Evolutionary conservation across 2,888 invertebrate species (phyloP).

Genomic region (Catonia carolina): DNA sequence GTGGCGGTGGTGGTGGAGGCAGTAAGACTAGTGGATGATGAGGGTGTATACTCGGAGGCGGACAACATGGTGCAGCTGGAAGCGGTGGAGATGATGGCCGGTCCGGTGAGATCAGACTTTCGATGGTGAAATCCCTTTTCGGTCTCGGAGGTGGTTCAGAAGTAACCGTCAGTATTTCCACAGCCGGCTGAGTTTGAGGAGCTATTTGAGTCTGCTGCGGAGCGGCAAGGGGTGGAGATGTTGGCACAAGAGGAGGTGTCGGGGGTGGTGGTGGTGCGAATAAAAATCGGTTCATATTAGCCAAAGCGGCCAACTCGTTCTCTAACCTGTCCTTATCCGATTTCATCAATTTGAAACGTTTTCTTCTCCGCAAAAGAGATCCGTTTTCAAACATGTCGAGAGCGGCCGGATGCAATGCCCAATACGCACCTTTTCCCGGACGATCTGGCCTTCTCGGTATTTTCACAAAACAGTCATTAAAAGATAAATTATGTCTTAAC

Average conservation of each 20-base stretch:
- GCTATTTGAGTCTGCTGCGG: too few species aligned
- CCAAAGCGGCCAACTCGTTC: constrained; percentile 20
- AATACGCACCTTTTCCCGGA: constrained; percentile 79
- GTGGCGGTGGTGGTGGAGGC: constrained; percentile 12
- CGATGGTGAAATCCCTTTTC: constrained; percentile 36
- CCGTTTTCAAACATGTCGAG: constrained; percentile 87
- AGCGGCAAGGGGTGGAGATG: constrained; percentile 22
- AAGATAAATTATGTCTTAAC: constrained; percentile 84
- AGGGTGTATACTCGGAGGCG: background rate
- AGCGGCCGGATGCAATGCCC: constrained; percentile 73
- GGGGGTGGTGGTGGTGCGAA: constrained; percentile 29
- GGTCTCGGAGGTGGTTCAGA: constrained; percentile 30
- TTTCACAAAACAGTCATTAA: constrained; percentile 95
- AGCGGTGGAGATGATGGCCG: constrained; percentile 22
- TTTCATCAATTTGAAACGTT: constrained; percentile 49
- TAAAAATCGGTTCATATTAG: constrained; percentile 30
- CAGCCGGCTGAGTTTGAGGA: too few species aligned
- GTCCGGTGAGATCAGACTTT: constrained; percentile 41
- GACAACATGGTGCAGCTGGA: background rate
- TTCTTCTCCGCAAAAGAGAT: constrained; percentile 66
- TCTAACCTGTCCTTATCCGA: constrained; percentile 22
- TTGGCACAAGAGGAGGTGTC: constrained; percentile 25
- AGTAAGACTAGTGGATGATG: constrained; percentile 9
- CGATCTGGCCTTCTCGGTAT: constrained; percentile 71
- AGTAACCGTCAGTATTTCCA: constrained; percentile 26